These are phyloP conservation scores for Ophiodon elongatus DNA, from an alignment of 2,113 vertebrate species.

Conservation along the genomic window DNA sequence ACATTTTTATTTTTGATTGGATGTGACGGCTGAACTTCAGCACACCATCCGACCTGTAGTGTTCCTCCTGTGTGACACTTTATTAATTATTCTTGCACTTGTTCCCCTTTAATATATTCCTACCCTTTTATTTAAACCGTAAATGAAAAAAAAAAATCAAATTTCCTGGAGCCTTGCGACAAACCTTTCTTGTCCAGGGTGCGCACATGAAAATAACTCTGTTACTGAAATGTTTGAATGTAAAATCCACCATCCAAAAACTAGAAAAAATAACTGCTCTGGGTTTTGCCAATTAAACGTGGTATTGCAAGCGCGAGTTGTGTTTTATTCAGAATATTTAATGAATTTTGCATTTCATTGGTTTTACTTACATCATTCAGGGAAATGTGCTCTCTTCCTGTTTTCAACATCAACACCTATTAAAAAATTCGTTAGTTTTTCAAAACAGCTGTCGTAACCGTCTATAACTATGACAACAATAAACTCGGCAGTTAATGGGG, in stretches of 20 bases:
- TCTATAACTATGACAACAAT: too few species aligned
- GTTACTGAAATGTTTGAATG: conserved; percentile 15
- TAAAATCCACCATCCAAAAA: neutral
- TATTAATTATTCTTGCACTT: neutral
- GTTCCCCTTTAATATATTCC: neutral
- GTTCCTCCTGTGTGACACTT: conserved; percentile 11
- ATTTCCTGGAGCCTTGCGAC: neutral
- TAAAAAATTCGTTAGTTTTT: too few species aligned
- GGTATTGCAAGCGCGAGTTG: conserved; percentile 12
- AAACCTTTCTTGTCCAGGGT: conserved; percentile 3
- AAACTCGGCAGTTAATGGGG: too few species aligned
- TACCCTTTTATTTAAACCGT: conserved; percentile 32
- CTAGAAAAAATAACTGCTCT: neutral
- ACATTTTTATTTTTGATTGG: conserved; percentile 13
- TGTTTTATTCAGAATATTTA: conserved; percentile 5
- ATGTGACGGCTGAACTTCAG: neutral
- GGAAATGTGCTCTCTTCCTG: too few species aligned
- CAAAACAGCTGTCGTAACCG: too few species aligned
- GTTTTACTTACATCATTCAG: neutral
- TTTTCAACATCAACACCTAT: too few species aligned
- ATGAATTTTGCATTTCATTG: neutral
- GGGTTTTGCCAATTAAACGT: conserved; percentile 33
- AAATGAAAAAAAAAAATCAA: neutral
- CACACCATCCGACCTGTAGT: conserved; percentile 1
- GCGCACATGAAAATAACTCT: conserved; percentile 13